Evolutionary conservation across 2,888 invertebrate species (phyloP), one percentile per base, ranked within the genome.

Genomic region (Microctonus brassicae): DNA sequence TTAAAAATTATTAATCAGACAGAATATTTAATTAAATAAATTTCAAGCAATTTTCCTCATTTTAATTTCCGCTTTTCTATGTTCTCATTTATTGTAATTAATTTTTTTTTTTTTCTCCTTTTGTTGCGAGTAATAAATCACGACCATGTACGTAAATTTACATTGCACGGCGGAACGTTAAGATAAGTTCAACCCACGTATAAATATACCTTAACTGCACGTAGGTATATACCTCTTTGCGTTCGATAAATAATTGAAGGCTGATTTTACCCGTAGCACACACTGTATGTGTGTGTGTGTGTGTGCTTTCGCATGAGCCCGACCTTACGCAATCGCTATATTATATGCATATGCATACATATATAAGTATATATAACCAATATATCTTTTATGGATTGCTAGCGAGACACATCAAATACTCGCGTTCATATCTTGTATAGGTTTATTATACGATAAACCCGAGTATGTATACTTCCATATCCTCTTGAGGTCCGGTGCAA

Each of bases 111-210:
- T 47, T 47, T 17, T 47, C 17, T 17, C 17, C 17, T 47, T 47
- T n/a, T 47, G 1, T 47, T 17, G 76, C 73, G 75, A 73, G 42
- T 66, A 70, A 72, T 77, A 80, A 81, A 81, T 81, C 80, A 79
- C 76, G 77, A 79, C 17, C 3, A 47, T 17, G 17, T 78, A 79
- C 73, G 70, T 64, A 61, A 69, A 78, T 80, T 78, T 75, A 60
- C 70, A 76, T 74, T 73, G 75, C 62, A 69, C 70, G 68, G 63
- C 77, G 73, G 69, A 65, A 70, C 53, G 72, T 34, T 58, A 70
- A 75, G 79, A 79, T 80, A 80, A 75, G 69, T 73, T 47, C 76
- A 73, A 68, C 72, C 77, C 73, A 75, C 78, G 70, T 75, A 72
- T 74, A 24, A 33, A 34, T 53, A 29, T 22, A 47, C 42, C 11